These are phyloP conservation scores for Phasianus colchicus DNA, from an alignment of 2,113 vertebrate species.

Conservation along the genomic window DNA sequence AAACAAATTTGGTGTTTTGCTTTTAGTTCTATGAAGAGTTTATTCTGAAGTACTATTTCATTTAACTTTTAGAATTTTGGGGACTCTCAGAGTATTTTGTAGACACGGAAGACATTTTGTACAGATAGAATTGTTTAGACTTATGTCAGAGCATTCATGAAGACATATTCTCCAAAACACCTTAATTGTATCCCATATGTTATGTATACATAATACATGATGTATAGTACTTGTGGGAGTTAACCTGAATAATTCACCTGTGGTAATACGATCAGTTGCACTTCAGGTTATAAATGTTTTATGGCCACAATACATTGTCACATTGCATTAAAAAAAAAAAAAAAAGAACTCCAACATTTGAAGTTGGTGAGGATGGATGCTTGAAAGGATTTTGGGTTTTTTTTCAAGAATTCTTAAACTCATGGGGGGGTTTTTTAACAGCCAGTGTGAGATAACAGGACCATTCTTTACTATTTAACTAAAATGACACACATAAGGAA, in stretches of 20 bases:
- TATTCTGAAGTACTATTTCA: neutral
- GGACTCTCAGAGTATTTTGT: neutral
- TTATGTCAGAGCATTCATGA: neutral
- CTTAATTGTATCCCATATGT: slow-evolving; percentile 22
- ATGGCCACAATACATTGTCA: neutral
- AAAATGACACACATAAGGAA: slow-evolving; percentile 19
- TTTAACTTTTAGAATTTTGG: neutral
- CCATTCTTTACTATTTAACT: neutral
- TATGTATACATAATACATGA: slow-evolving; percentile 59
- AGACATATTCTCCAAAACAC: neutral
- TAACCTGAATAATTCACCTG: slow-evolving; percentile 62
- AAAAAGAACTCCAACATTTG: neutral
- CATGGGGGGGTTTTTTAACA: neutral
- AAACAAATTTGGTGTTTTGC: neutral
- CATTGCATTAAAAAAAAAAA: neutral
- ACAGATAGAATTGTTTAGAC: neutral
- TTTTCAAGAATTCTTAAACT: neutral
- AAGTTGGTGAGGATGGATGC: neutral
- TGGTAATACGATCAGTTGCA: slow-evolving; percentile 48
- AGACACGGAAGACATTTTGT: neutral
- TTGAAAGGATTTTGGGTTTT: neutral
- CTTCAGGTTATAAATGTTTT: slow-evolving; percentile 58
- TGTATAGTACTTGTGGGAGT: slow-evolving; percentile 19
- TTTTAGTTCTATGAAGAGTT: neutral
- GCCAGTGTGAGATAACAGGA: slow-evolving; percentile 12